Conservation (phyloP, 2,888 invertebrate species). For the Ochlodes sylvanus region DNA sequence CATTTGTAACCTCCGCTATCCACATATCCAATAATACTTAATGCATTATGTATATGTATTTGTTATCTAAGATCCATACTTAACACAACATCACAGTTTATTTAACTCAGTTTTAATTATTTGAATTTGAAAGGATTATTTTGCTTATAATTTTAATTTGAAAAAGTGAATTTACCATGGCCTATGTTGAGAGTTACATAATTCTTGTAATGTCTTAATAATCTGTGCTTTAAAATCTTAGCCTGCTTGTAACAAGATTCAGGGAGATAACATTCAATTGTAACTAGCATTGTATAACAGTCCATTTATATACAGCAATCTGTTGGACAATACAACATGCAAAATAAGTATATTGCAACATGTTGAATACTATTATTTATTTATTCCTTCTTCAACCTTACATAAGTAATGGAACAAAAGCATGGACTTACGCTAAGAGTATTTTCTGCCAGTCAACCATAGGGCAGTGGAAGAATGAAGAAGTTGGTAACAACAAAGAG, state of each 20-base stretch:
- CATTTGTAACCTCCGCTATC: too few species aligned
- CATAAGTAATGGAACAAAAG: too few species aligned
- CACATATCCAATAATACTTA: too few species aligned
- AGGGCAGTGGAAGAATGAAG: too few species aligned
- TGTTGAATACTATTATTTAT: not conserved
- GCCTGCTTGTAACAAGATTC: constrained; percentile 13
- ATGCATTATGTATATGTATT: too few species aligned
- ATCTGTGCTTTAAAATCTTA: constrained; percentile 11
- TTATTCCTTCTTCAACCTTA: too few species aligned
- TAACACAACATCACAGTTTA: too few species aligned
- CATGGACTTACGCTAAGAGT: too few species aligned
- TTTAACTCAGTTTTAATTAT: too few species aligned
- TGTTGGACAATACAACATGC: constrained; percentile 18
- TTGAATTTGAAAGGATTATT: not conserved
- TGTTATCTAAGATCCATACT: too few species aligned
- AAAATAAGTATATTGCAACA: constrained; percentile 6
- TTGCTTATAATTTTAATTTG: not conserved
- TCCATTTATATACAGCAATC: constrained; percentile 3
- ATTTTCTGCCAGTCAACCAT: too few species aligned
- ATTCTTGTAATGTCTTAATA: constrained; percentile 12
- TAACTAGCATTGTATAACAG: constrained; percentile 21
- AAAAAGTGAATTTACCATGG: not conserved
- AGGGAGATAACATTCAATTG: constrained; percentile 19
- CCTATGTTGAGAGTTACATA: constrained; percentile 24
- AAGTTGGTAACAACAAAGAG: too few species aligned